phyloP scores from a whole-genome alignment of 2,888 invertebrate species.

The Molorchus minor region DNA sequence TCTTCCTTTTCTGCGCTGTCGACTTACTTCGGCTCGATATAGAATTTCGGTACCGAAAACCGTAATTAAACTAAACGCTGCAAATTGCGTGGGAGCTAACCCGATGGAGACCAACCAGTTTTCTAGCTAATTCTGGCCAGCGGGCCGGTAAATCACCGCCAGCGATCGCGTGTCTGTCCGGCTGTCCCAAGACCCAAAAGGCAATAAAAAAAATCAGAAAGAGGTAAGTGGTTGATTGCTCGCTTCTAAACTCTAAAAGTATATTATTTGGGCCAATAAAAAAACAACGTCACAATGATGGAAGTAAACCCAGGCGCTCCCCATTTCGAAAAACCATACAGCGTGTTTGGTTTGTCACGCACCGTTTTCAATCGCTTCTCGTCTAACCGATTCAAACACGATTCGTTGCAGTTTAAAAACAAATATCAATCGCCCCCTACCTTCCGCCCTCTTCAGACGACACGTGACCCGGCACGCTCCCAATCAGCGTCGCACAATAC shows the following conservation, averaged over 20 bases:
- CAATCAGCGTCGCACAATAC: conserved; percentile 6
- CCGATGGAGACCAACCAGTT: conserved; percentile 18
- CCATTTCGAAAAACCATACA: too few relatives aligned
- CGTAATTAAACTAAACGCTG: conserved; percentile 28
- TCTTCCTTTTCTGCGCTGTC: too few relatives aligned
- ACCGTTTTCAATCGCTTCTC: neutral
- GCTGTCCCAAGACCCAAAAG: conserved; percentile 1
- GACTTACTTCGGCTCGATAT: neutral
- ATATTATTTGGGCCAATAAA: too few relatives aligned
- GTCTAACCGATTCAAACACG: neutral
- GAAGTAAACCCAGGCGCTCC: too few relatives aligned
- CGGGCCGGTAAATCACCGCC: conserved; percentile 21
- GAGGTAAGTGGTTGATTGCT: conserved; percentile 12
- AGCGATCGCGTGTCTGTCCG: conserved; percentile 27
- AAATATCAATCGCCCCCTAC: conserved; percentile 16
- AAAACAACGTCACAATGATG: too few relatives aligned
- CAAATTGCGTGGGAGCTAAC: conserved; percentile 28
- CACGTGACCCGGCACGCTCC: conserved; percentile 7
- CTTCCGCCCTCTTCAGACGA: conserved; percentile 5
- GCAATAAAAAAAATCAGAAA: conserved; percentile 19
- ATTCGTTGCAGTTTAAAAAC: neutral
- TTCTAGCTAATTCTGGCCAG: conserved; percentile 22
- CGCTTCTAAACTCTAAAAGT: neutral
- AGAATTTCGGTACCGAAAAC: conserved; percentile 2
- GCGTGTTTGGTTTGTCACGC: too few relatives aligned